Evolutionary conservation across 2,113 vertebrate genomes (phyloP).

Genomic region (Aegithalos caudatus): DNA sequence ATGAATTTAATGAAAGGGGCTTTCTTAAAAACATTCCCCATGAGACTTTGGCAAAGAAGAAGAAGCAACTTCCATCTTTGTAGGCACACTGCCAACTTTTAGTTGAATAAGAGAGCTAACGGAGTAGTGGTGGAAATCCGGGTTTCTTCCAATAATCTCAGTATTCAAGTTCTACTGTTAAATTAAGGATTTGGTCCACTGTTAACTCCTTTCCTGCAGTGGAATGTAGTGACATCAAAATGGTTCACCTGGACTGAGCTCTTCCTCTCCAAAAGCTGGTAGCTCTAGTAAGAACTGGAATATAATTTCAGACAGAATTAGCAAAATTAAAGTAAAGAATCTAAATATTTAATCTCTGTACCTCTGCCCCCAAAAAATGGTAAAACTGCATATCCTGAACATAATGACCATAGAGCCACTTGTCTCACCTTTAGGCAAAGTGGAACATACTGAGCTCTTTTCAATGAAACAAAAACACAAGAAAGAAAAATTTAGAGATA

Average conservation of each 20-base stretch:
- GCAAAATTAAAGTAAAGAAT: background rate
- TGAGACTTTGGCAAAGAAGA: background rate
- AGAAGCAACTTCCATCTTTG: background rate
- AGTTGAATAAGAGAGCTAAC: background rate
- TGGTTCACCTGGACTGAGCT: background rate
- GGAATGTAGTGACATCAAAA: background rate
- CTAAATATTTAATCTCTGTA: background rate
- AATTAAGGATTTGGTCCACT: background rate
- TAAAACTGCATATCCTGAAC: background rate
- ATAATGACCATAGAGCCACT: background rate
- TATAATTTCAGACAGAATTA: background rate
- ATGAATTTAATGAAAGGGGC: background rate
- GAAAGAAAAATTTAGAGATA: background rate
- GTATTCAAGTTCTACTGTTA: background rate
- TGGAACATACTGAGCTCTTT: background rate
- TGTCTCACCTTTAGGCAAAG: background rate
- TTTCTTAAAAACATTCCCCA: background rate
- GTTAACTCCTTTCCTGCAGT: background rate
- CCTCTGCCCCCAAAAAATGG: background rate
- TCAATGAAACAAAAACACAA: background rate
- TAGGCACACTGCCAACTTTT: background rate
- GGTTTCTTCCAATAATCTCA: background rate
- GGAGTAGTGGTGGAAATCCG: background rate
- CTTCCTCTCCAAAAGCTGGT: background rate
- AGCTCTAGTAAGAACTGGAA: background rate